Percentiles rank a stretch among this genome's conserved stretches.
Conservation (phyloP, 2,113 vertebrate species). For the Colinus virginianus region DNA sequence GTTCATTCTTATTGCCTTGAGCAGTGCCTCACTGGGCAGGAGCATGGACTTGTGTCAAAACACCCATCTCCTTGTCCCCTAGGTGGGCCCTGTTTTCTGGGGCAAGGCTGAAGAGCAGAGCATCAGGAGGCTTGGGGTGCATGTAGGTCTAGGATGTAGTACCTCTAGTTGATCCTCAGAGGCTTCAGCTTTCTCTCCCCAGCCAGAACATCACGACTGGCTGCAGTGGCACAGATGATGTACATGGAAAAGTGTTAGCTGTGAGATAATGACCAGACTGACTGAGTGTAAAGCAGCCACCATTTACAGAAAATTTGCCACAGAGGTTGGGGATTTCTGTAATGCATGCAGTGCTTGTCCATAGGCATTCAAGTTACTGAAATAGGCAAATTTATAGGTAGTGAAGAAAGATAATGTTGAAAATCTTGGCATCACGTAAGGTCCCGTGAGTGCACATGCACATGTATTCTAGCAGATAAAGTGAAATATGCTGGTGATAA, state of each 20-base stretch:
- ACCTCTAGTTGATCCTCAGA: not conserved
- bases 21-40: not conserved
- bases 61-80: not conserved
- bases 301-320: not conserved
- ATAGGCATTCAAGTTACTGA: not conserved
- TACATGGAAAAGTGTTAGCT: not conserved
- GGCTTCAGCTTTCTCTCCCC: not conserved
- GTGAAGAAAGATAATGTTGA: not conserved
- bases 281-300: not conserved
- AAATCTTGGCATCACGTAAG: not conserved
- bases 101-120: not conserved
- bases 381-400: not conserved
- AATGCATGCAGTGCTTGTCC: fast-evolving
- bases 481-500: not conserved
- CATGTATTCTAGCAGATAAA: not conserved
- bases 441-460: not conserved
- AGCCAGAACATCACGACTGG: not conserved
- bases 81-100: not conserved
- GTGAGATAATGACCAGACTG: not conserved
- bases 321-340: not conserved
- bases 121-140: not conserved
- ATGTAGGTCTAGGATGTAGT: not conserved
- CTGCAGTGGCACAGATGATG: not conserved
- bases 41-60: not conserved
- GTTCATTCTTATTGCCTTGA: not conserved